Percentiles rank a stretch among this genome's conserved stretches.
phyloP scores from a whole-genome alignment of 2,113 vertebrate species.

The Albula goreensis region DNA sequence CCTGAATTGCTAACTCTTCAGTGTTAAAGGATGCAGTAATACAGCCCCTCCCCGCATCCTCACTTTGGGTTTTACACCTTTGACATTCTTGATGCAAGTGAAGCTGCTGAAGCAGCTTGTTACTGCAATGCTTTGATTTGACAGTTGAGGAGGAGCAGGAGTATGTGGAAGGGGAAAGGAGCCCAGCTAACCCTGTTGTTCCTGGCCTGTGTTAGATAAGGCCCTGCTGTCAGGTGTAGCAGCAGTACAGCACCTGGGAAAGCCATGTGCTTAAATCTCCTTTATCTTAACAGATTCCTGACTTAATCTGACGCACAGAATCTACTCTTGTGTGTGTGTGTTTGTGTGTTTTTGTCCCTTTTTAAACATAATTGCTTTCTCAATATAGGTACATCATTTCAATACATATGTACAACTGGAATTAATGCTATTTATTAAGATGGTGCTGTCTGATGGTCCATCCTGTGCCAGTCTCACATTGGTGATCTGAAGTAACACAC shows the following conservation, averaged over 20 bases:
- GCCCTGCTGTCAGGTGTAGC: neutral
- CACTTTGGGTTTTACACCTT: neutral
- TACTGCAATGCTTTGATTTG: neutral
- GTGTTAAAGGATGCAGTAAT: neutral
- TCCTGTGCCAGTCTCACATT: neutral
- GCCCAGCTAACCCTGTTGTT: neutral
- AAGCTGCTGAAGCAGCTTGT: neutral
- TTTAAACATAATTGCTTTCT: neutral
- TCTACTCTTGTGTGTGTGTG: neutral
- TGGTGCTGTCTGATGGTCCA: neutral
- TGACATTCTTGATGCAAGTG: neutral
- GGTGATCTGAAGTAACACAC: neutral
- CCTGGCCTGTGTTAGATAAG: neutral
- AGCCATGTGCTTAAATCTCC: neutral
- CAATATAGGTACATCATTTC: slow-evolving; percentile 1
- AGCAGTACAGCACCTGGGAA: neutral
- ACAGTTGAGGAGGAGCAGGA: neutral
- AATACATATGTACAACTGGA: neutral
- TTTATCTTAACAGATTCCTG: neutral
- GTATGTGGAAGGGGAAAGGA: neutral
- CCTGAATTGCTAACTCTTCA: no score
- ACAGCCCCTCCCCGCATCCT: neutral
- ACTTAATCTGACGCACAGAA: neutral
- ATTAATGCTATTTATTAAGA: neutral
- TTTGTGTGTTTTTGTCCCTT: neutral